These are phyloP conservation scores for Piscicola geometra DNA, from an alignment of 2,888 invertebrate species.

Conservation along the genomic window DNA sequence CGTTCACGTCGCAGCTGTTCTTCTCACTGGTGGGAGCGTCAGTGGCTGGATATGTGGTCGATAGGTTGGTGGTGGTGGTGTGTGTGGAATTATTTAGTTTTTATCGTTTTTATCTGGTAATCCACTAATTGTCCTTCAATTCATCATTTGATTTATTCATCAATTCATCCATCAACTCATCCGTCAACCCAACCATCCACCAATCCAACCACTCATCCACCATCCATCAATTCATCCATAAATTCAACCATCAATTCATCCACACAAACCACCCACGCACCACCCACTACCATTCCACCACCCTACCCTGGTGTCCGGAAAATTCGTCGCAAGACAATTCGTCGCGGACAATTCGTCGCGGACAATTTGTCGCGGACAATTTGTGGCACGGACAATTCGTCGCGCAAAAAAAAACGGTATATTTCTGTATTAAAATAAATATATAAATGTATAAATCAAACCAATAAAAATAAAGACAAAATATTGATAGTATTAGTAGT, in stretches of 20 bases:
- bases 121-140: not conserved
- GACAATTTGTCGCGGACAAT: too few species aligned
- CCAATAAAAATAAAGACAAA: constrained; percentile 11
- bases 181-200: not conserved
- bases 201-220: not conserved
- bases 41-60: constrained; percentile 54
- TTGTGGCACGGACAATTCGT: too few species aligned
- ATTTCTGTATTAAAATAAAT: too few species aligned
- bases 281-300: not conserved
- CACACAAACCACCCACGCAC: not conserved
- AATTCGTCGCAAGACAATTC: too few species aligned
- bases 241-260: not conserved
- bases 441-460: too few species aligned
- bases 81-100: not conserved
- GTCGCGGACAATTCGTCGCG: too few species aligned
- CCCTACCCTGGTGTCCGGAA: not conserved
- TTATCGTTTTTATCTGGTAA: not conserved
- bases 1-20: constrained; percentile 58
- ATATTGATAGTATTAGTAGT: constrained; percentile 26
- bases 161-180: not conserved
- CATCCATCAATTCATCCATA: too few species aligned
- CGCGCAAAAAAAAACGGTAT: too few species aligned
- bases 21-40: constrained; percentile 58
- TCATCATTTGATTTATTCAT: not conserved
- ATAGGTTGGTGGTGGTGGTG: constrained; percentile 51